Evolutionary conservation across 2,888 invertebrate species (phyloP), one percentile per base, ranked within the genome.

Genomic region (Nomada lathburiana): DNA sequence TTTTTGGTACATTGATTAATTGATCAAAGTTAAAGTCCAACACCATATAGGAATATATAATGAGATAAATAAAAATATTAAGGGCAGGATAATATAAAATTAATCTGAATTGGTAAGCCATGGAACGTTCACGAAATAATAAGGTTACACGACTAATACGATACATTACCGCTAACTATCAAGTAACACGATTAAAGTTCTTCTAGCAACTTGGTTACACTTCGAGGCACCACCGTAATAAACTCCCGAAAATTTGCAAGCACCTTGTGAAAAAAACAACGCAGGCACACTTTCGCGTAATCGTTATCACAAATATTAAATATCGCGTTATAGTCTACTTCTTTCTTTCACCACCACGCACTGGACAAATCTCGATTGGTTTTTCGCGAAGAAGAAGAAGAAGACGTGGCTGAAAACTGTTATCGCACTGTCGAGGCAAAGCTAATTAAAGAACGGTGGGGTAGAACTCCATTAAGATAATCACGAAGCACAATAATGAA

Each of bases 361-460:
- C 78, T 60, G 57, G 76, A 78, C 69, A 75, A 64, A 78, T 79
- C 69, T 79, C 53, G 64, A 50, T 63, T 60, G 53, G 26, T 71
- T 70, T 79, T 86, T 87, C 64, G 70, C 75, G 75, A 63, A 55
- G 52, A 53, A 68, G 75, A 60, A 53, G 69, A 68, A 68, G 75
- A 60, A 53, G 69, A 68, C 71, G 78, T 72, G 69, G 60, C 36
- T 55, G 67, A 50, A 74, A 50, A 52, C 44, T 59, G 72, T 81
- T 88, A 88, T 86, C 88, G 73, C 57, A 63, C 60, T 70, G 76
- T 55, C 75, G 85, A 82, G 82, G 57, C 65, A 72, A 71, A 63
- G 83, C 82, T 88, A 89, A 89, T 89, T 89, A 88, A 89, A 88
- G 85, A 84, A 88, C 70, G 62, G 77, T 68, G 79, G 83, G 68